Percentiles rank a stretch among this genome's conserved stretches.
Evolutionary conservation across 2,113 vertebrate species (phyloP).

Genomic region (Neoarius graeffei): DNA sequence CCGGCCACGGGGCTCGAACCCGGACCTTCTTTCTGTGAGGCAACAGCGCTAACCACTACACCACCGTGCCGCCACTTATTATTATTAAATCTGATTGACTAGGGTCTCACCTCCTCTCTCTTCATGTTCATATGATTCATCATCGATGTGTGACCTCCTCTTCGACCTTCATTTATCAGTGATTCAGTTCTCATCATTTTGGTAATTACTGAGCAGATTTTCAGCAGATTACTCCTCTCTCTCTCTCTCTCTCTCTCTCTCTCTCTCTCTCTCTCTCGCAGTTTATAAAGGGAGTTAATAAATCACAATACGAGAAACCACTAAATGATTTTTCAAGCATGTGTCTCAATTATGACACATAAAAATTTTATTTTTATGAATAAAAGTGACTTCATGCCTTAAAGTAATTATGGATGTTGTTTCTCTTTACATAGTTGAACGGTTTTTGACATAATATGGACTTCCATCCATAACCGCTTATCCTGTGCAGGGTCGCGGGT

Average conservation of each 20-base stretch:
- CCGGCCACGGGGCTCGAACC: too few relatives aligned
- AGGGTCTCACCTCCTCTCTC: neutral
- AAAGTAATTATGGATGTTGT: too few relatives aligned
- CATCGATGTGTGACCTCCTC: neutral
- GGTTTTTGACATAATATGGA: too few relatives aligned
- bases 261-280: neutral
- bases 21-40: too few relatives aligned
- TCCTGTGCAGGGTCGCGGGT: too few relatives aligned
- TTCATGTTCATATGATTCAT: neutral
- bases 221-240: neutral
- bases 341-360: neutral
- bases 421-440: too few relatives aligned
- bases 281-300: neutral
- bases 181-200: neutral
- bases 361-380: too few relatives aligned
- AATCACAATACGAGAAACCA: neutral
- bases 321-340: neutral
- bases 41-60: too few relatives aligned
- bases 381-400: too few relatives aligned
- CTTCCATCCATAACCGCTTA: too few relatives aligned
- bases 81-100: too few relatives aligned
- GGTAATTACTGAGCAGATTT: neutral
- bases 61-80: too few relatives aligned
- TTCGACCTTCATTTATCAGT: neutral
- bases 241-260: conserved; percentile 10